These are phyloP conservation scores for Dolichoris vasculosae DNA, from an alignment of 1,140 invertebrate species.

Conservation along the genomic window DNA sequence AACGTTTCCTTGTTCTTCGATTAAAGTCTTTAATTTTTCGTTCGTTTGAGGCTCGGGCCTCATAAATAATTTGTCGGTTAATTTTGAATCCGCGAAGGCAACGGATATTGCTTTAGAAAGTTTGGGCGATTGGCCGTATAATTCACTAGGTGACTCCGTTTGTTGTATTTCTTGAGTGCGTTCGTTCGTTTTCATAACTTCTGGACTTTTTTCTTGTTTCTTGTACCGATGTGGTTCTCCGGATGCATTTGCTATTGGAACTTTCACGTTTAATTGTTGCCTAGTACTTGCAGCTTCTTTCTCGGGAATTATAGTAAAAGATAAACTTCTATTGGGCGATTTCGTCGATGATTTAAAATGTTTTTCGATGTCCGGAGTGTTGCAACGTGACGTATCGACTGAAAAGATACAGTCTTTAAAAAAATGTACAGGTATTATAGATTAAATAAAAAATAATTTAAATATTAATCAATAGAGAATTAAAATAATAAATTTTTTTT, in stretches of 20 bases:
- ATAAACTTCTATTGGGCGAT: conserved; percentile 49
- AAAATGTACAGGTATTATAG: neutral
- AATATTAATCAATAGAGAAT: conserved; percentile 4
- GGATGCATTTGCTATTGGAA: conserved; percentile 28
- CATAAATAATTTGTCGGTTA: conserved; percentile 72
- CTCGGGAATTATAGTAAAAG: neutral
- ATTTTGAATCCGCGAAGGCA: conserved; percentile 51
- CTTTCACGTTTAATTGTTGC: conserved; percentile 48
- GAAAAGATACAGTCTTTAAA: conserved; percentile 22
- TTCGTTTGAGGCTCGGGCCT: conserved; percentile 68
- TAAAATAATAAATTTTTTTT: neutral
- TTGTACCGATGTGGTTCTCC: conserved; percentile 43
- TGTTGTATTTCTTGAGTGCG: neutral
- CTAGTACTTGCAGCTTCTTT: conserved; percentile 46
- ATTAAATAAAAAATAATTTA: conserved; percentile 23
- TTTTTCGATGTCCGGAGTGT: conserved; percentile 68
- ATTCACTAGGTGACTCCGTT: neutral
- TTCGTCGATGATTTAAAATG: conserved; percentile 69
- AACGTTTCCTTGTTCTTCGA: conserved; percentile 65
- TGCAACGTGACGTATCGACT: conserved; percentile 67
- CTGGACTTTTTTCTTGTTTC: neutral
- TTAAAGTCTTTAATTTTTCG: conserved; percentile 65
- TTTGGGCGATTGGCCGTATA: neutral
- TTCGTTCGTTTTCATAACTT: neutral
- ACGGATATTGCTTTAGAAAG: neutral